Base-by-base conservation (phyloP, 23 tunicate genomes). In the Oikopleura albicans region DNA sequence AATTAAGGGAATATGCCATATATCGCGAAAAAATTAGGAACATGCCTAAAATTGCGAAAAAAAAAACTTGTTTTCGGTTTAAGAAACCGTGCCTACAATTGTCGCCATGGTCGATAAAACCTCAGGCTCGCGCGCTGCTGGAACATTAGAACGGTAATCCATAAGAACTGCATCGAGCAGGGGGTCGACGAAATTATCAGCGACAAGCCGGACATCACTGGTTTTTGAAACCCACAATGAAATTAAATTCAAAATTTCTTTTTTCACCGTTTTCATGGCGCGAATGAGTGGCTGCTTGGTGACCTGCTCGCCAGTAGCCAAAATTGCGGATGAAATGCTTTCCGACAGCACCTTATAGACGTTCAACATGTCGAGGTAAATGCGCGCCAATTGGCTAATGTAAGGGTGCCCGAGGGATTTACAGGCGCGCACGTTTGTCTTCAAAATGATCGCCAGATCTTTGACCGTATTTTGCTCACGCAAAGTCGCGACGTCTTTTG, bases 101-200 rank as follows among this genome's bases (percentile, higher is more conserved):
- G 63, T 49, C 16, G 63, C 63, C 63, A 49, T 49, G 12, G 63
- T 49, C 12, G 16, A 8, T 22, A 49, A 75, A 35, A 95, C 99
- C 85, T 95, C 99, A 28, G 99, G 99, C 76, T 95, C 99, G 0
- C 99, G 86, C 4, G 99, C 99, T 8, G 99, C 96, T 1, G 99
- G 96, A 0, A 92, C 96, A 83, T 95, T 95, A 29, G 91, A 87
- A 0, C 87, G 87, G 86, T 95, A 95, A 87, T 95, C 99, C 40
- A 95, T 16, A 4, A 71, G 37, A 71, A 95, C 99, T 8, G 99
- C 99, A 87, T 95, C 96, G 33, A 95, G 66, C 40, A 95, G 84
- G 0, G 96, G 96, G 29, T 91, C 92, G 38, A 95, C 96, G 71
- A 95, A 95, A 84, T 90, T 90, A 57, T 90, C 96, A 1, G 91